Evolutionary conservation across 2,113 vertebrate species (phyloP).

Genomic region (Tychaedon coryphoeus): DNA sequence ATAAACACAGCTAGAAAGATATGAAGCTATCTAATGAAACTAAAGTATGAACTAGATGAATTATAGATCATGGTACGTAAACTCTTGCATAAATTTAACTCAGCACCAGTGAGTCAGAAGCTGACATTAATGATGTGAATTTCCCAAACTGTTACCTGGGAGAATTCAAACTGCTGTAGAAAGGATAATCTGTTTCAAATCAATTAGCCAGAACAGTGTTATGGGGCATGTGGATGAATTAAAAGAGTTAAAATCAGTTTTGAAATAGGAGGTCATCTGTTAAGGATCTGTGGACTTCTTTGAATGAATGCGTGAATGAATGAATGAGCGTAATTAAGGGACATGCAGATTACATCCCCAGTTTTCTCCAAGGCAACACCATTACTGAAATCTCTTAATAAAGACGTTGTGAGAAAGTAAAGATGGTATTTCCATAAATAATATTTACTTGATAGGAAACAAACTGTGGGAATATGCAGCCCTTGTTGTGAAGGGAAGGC

Average conservation of each 20-base stretch:
- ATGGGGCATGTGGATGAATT: not conserved
- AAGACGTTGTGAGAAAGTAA: not conserved
- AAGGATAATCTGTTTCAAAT: not conserved
- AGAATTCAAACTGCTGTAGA: not conserved
- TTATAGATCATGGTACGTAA: not conserved
- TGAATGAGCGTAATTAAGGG: not conserved
- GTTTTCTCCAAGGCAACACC: not conserved
- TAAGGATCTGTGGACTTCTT: not conserved
- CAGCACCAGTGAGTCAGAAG: not conserved
- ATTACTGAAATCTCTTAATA: not conserved
- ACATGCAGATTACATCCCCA: not conserved
- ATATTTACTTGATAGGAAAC: not conserved
- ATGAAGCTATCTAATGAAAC: not conserved
- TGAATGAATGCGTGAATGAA: not conserved
- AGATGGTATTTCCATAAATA: not conserved
- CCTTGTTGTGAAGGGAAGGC: not conserved
- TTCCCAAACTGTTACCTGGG: not conserved
- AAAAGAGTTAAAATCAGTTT: not conserved
- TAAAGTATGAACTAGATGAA: not conserved
- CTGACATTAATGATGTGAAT: not conserved
- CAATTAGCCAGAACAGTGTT: not conserved
- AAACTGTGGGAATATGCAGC: not conserved
- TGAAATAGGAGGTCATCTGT: not conserved
- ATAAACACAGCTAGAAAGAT: not conserved
- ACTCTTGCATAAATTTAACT: not conserved